phyloP scores from a whole-genome alignment of 2,113 vertebrate species.

The Vulpes lagopus region DNA sequence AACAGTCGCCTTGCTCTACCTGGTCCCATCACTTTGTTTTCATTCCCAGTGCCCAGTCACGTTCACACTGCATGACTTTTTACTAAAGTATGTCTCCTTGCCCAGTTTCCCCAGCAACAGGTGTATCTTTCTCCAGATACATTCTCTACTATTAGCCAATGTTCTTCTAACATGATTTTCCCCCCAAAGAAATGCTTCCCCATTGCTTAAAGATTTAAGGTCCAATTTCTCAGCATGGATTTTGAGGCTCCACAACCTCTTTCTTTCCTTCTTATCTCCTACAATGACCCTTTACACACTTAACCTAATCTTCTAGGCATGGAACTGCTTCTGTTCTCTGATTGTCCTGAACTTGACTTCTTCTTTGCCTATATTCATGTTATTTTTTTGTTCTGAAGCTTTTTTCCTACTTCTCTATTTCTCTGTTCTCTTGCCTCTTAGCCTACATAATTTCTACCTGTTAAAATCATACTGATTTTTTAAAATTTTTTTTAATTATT shows the following conservation, averaged over 20 bases:
- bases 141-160: background rate
- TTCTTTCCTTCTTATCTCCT: background rate
- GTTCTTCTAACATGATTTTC: background rate
- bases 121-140: background rate
- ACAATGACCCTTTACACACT: background rate
- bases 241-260: background rate
- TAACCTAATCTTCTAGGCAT: background rate
- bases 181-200: constrained; percentile 1
- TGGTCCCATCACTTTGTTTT: background rate
- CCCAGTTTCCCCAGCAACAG: background rate
- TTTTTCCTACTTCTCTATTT: background rate
- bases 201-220: background rate
- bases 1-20: background rate
- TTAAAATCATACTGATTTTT: constrained; percentile 30
- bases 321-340: background rate
- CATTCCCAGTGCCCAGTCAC: background rate
- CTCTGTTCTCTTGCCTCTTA: background rate
- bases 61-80: background rate
- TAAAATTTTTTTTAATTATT: too few species aligned
- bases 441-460: constrained; percentile 38
- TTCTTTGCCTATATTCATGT: background rate
- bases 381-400: background rate
- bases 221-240: background rate
- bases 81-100: background rate
- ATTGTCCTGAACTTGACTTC: background rate